Evolutionary conservation across 2,113 vertebrate species (phyloP).

Genomic region (Hippocampus mohnikei): DNA sequence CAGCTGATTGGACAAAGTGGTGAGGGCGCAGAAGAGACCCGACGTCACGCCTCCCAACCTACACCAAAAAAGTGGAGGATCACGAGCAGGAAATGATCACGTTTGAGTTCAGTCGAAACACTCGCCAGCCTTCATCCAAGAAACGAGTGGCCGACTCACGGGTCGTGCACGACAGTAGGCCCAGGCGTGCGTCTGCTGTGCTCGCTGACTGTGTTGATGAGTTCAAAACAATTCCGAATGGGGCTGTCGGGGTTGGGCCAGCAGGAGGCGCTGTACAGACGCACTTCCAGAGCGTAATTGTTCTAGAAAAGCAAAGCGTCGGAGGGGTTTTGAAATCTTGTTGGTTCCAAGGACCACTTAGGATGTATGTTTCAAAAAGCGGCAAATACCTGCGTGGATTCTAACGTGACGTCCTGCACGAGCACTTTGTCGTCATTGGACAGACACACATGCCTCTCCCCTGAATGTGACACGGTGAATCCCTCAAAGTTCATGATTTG

Average conservation of each 20-base stretch:
- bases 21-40: slow-evolving; percentile 80
- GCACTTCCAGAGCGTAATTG: slow-evolving; percentile 86
- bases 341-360: no score
- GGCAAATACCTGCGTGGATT: slow-evolving; percentile 68
- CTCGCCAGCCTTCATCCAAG: no score
- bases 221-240: slow-evolving; percentile 91
- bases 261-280: slow-evolving; percentile 84
- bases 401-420: slow-evolving; percentile 87
- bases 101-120: no score
- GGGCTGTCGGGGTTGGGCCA: slow-evolving; percentile 97
- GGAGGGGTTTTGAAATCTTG: not conserved
- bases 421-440: slow-evolving; percentile 85
- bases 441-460: slow-evolving; percentile 82
- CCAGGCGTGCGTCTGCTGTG: slow-evolving; percentile 79
- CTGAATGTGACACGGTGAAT: slow-evolving; percentile 83
- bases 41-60: slow-evolving; percentile 67
- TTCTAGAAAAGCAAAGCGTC: slow-evolving; percentile 64
- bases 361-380: no score
- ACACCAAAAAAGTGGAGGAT: not conserved
- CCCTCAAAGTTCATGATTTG: slow-evolving; percentile 88
- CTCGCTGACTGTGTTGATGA: slow-evolving; percentile 84
- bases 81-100: not conserved
- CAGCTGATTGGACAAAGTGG: slow-evolving; percentile 83
- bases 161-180: slow-evolving; percentile 84
- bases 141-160: slow-evolving; percentile 73